A percentile compares a stretch with the other conserved stretches of the same genome.
Evolutionary conservation across 2,888 invertebrate genomes (phyloP).

Genomic region (Drosophila gaucha): DNA sequence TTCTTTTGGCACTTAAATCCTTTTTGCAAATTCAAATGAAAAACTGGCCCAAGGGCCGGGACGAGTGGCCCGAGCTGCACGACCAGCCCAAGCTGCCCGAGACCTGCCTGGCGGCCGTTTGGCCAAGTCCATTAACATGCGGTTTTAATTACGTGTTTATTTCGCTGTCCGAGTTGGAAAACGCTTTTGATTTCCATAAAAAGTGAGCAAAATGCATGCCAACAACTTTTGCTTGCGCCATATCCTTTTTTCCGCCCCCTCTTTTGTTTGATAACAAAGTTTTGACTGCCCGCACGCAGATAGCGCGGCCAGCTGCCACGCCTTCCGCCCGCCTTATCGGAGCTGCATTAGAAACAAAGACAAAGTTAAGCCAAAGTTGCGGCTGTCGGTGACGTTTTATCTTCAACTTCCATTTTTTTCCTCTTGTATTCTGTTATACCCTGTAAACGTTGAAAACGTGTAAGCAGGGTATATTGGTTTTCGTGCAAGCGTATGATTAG

Average conservation of each 20-base stretch:
- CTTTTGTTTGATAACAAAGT: constrained; percentile 51
- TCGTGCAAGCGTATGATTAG: too few relatives aligned
- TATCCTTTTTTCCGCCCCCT: constrained; percentile 2
- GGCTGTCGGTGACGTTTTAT: constrained; percentile 64
- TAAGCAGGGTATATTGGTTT: neutral
- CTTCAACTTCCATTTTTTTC: constrained; percentile 27
- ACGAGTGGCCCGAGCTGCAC: neutral
- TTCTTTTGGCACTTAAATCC: constrained; percentile 47
- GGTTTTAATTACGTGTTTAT: constrained; percentile 77
- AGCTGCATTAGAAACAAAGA: constrained; percentile 55
- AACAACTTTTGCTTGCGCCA: constrained; percentile 44
- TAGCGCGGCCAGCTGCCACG: constrained; percentile 24
- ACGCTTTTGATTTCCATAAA: constrained; percentile 73
- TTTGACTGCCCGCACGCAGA: constrained; percentile 56
- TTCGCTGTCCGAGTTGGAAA: constrained; percentile 67
- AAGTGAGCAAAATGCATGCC: constrained; percentile 58
- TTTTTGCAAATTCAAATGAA: constrained; percentile 34
- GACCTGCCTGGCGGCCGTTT: constrained; percentile 3
- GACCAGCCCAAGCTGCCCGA: neutral
- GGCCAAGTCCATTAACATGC: constrained; percentile 66
- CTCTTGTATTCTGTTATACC: neutral
- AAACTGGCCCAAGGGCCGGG: constrained; percentile 13
- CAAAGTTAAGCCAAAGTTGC: constrained; percentile 55
- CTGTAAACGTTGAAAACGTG: neutral
- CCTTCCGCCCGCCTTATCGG: constrained; percentile 18